These are phyloP conservation scores for Carcina quercana DNA, from an alignment of 2,888 invertebrate species.

Conservation along the genomic window DNA sequence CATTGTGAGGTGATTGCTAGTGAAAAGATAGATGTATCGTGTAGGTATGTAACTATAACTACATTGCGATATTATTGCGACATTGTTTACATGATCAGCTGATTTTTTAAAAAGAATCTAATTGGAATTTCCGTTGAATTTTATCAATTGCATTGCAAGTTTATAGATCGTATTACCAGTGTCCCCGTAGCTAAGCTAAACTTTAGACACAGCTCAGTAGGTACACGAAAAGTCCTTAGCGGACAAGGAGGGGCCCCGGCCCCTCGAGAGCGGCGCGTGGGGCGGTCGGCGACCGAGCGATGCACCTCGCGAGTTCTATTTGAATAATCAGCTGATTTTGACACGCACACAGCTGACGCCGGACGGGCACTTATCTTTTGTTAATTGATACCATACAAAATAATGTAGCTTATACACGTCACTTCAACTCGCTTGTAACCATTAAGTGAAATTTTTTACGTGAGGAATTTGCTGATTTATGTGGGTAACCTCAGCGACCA, in stretches of 20 bases:
- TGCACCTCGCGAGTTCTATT: constrained; percentile 63
- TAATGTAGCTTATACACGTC: constrained; percentile 23
- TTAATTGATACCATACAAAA: constrained; percentile 29
- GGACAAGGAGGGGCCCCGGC: constrained; percentile 20
- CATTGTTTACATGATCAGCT: constrained; percentile 71
- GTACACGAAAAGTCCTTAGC: too few relatives aligned
- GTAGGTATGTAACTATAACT: background rate
- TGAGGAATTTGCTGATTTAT: too few relatives aligned
- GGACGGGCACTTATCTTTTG: constrained; percentile 56
- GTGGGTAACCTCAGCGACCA: too few relatives aligned
- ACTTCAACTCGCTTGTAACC: too few relatives aligned
- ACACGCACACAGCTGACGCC: constrained; percentile 71
- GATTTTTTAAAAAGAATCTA: constrained; percentile 43
- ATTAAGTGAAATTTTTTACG: constrained; percentile 15
- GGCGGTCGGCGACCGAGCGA: constrained; percentile 55
- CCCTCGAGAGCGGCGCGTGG: constrained; percentile 24
- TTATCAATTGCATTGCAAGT: background rate
- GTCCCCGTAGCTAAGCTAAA: too few relatives aligned
- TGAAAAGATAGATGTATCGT: background rate
- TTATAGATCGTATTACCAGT: too few relatives aligned
- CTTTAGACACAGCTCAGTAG: too few relatives aligned
- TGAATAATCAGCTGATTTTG: constrained; percentile 76
- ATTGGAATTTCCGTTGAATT: constrained; percentile 2
- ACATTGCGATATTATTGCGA: constrained; percentile 14
- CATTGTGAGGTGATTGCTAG: constrained; percentile 6